phyloP scores from a whole-genome alignment of 2,113 vertebrate species.

The Dicerorhinus sumatrensis region DNA sequence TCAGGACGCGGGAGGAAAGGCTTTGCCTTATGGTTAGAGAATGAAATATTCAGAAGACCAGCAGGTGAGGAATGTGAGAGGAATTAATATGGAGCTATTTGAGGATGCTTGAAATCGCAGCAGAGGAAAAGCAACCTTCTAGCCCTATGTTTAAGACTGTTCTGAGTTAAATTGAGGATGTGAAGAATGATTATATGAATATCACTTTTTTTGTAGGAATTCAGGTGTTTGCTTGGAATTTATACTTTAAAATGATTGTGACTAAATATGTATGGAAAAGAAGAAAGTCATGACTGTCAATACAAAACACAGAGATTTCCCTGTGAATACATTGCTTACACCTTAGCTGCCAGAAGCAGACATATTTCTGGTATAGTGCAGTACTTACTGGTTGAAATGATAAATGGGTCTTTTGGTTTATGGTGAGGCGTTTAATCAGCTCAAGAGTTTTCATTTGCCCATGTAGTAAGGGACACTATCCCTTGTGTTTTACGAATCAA shows the following conservation, averaged over 20 bases:
- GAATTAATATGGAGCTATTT: slow-evolving; percentile 34
- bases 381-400: slow-evolving; percentile 24
- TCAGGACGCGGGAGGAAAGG: slow-evolving; percentile 17
- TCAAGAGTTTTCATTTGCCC: neutral
- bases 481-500: slow-evolving; percentile 42
- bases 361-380: neutral
- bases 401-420: neutral
- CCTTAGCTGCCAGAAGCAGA: neutral
- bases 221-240: slow-evolving; percentile 42
- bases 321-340: neutral
- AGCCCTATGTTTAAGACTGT: neutral
- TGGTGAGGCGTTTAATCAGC: slow-evolving; percentile 39
- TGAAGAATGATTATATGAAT: neutral
- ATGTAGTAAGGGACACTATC: neutral
- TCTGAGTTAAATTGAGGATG: neutral
- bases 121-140: neutral
- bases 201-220: neutral
- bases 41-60: slow-evolving; percentile 49
- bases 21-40: slow-evolving; percentile 29
- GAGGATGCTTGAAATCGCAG: neutral
- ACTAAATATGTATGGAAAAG: neutral
- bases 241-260: slow-evolving; percentile 32
- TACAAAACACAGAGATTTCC: neutral
- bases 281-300: neutral
- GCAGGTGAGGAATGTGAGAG: slow-evolving; percentile 48